phyloP scores from a whole-genome alignment of 2,888 invertebrate genomes.

The Phortica magna region DNA sequence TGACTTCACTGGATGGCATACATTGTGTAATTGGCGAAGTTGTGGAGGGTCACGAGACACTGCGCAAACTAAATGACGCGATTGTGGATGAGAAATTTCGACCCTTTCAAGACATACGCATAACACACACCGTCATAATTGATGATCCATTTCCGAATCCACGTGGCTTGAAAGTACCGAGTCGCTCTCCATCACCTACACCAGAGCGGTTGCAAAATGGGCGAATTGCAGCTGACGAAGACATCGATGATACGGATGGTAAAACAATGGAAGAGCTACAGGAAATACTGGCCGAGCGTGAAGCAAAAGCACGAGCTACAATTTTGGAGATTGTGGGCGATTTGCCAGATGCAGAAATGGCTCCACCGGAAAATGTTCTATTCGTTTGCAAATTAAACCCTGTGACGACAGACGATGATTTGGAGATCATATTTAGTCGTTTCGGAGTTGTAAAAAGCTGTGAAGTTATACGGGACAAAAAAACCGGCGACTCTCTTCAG shows the following conservation, averaged over 20 bases:
- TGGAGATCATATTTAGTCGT: slow-evolving; percentile 98
- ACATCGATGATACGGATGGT: slow-evolving; percentile 92
- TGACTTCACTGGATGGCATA: slow-evolving; percentile 92
- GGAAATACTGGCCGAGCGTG: slow-evolving; percentile 92
- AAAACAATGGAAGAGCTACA: slow-evolving; percentile 90
- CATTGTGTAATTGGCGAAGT: slow-evolving; percentile 98
- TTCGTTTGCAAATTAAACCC: slow-evolving; percentile 99
- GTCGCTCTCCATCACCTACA: slow-evolving; percentile 93
- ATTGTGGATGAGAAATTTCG: slow-evolving; percentile 93
- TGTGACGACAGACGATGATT: slow-evolving; percentile 97
- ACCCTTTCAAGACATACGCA: slow-evolving; percentile 96
- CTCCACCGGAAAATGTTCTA: slow-evolving; percentile 98
- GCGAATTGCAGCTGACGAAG: slow-evolving; percentile 95
- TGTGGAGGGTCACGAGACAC: slow-evolving; percentile 89
- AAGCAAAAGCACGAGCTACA: slow-evolving; percentile 97
- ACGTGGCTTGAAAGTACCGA: slow-evolving; percentile 85
- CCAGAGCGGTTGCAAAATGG: slow-evolving; percentile 89
- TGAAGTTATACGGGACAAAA: slow-evolving; percentile 96
- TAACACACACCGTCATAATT: slow-evolving; percentile 96
- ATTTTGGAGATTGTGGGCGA: slow-evolving; percentile 99
- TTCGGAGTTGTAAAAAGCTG: slow-evolving; percentile 96
- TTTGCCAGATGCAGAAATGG: slow-evolving; percentile 97
- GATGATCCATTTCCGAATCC: slow-evolving; percentile 98
- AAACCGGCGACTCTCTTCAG: slow-evolving; percentile 95
- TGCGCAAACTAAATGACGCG: slow-evolving; percentile 94